These are phyloP conservation scores for Microplitis demolitor DNA, from an alignment of 1,140 invertebrate species.

Conservation along the genomic window DNA sequence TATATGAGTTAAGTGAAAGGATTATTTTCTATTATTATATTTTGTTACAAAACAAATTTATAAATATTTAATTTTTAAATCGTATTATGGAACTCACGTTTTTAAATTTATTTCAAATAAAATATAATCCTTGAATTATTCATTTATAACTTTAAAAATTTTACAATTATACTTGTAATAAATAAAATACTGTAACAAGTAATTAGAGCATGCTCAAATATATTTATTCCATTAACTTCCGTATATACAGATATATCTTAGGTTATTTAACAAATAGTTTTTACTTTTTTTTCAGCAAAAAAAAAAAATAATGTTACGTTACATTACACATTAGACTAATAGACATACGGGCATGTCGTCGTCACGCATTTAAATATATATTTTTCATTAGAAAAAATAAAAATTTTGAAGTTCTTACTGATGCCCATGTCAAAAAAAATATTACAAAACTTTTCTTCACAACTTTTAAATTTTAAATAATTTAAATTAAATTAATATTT, in stretches of 20 bases:
- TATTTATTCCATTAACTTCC: slow-evolving; percentile 12
- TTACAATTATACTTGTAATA: neutral
- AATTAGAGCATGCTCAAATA: slow-evolving; percentile 12
- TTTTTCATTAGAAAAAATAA: neutral
- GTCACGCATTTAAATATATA: neutral
- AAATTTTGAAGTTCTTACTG: no score
- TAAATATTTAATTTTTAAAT: no score
- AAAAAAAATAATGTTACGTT: neutral
- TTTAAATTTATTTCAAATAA: no score
- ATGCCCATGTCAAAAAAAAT: no score
- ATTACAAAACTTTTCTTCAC: no score
- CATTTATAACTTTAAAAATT: neutral
- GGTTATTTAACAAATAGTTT: neutral
- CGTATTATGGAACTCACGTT: no score
- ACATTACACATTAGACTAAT: slow-evolving; percentile 6
- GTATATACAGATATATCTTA: slow-evolving; percentile 1
- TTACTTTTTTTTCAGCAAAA: neutral
- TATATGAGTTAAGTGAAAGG: no score
- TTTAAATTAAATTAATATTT: no score
- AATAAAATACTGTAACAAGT: neutral
- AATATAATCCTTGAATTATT: neutral
- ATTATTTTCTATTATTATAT: no score
- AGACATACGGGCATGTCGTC: neutral
- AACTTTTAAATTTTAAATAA: no score
- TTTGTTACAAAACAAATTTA: no score